Evolutionary conservation across 1,140 invertebrate species (phyloP), one percentile per base, ranked within the genome.

Genomic region (Formica exsecta): DNA sequence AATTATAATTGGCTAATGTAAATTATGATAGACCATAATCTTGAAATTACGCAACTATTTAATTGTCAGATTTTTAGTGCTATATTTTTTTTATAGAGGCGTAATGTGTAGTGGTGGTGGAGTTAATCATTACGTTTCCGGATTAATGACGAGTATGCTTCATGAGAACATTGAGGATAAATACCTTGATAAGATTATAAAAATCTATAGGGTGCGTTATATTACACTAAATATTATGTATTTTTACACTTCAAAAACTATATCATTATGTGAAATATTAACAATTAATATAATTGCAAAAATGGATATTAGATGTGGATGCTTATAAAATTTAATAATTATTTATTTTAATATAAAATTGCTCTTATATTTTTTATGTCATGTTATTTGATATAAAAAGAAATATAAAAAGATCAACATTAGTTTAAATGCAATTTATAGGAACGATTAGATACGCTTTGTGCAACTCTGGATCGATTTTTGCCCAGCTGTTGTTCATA

Each of bases 121-220:
- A 65, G 95, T 96, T 6, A 97, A 97, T 92, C 96, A 97, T 87
- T 97, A 96, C 57, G 95, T 96, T 51, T 96, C 96, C 6, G 96
- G 96, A 41, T 85, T 97, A 54, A 92, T 97, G 8, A 92, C 95
- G 2, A 96, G 96, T 91, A 88, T 96, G 6, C 92, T 97, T 41
- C 94, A 96, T 44, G 84, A 96, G 16, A 95, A 95, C 2, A 88
- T 96, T n/a, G 93, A 95, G 25, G 94, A 96, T 22, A 73, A 94
- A 68, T 95, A 96, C 70, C 91, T 97, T 16, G 90, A 95, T 57
- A 90, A 84, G 9, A 88, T 96, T 9, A 93, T 93, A 70, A 85
- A 93, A 75, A 94, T 93, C 5, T 96, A 96, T 81, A 95, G 93
- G 86, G 94, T 94, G 92, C 62, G 19, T 66, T 79, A 75, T 66